Base-by-base conservation (phyloP, 2,888 invertebrate species). In the Cosmopolites sordidus region DNA sequence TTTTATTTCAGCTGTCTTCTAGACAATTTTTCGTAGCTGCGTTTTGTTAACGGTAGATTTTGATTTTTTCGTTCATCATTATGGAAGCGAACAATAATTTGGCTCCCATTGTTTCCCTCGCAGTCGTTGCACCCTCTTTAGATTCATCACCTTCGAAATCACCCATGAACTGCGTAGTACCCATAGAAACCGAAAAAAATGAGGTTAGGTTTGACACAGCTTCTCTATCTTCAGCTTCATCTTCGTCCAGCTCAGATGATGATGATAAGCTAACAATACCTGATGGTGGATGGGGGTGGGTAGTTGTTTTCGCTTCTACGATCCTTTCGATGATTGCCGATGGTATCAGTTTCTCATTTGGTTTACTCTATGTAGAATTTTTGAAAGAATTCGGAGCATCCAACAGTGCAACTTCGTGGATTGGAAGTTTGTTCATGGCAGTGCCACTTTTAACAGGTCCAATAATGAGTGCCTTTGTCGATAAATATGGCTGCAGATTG, bases 281-380 rank as follows among this genome's bases (percentile, higher is more conserved):
- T 0, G 90, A 91, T 64, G 90, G 90, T 1, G 91, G 87, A 1
- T 92, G 89, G 86, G 92, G 92, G 6, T 93, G 92, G 93, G 79
- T 92, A 15, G 88, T 96, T 1, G 94, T 96, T 0, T 72, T 87
- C 33, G 86, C 92, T 2, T 90, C 92, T 0, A 83, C 96, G 60
- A 71, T 92, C 38, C 84, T 93, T 51, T 92, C 92, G 15, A 83
- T 92, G 76, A 87, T 96, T 43, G 91, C 92, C 33, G 96, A 96
- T 72, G 96, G 96, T 0, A 84, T 95, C 51, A 91, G 92, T 45
- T 93, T 95, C 71, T 58, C 58, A 1, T 55, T 58, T 50, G 58
- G 96, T 0, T 77, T 95, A 14, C 78, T 96, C 6, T 92, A 89
- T 68, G 86, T 89, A 1, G 87, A 92, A 66, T 86, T 84, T 90